phyloP scores from a whole-genome alignment of 1,140 invertebrate genomes.

The Anoplolepis gracilipes region DNA sequence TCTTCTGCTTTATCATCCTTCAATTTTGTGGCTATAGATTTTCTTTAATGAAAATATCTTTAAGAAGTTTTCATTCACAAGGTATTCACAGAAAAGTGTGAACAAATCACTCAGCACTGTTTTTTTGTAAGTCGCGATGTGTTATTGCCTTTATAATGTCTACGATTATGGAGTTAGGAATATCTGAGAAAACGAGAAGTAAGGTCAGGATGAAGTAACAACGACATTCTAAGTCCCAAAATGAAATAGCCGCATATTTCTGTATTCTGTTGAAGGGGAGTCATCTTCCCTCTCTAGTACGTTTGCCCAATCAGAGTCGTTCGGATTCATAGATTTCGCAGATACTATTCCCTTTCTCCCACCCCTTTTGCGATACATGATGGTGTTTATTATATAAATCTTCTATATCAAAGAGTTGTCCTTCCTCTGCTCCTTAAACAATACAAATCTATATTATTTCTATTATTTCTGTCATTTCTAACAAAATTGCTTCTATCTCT shows the following conservation, averaged over 20 bases:
- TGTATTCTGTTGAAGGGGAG: conserved; percentile 62
- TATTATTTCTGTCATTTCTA: too few relatives aligned
- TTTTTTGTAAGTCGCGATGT: not conserved
- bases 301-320: conserved; percentile 37
- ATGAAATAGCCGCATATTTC: conserved; percentile 60
- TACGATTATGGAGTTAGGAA: not conserved
- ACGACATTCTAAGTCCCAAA: conserved; percentile 53
- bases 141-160: not conserved
- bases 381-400: too few relatives aligned
- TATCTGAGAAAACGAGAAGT: not conserved
- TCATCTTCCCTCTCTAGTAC: conserved; percentile 64
- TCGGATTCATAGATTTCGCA: conserved; percentile 39
- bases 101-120: not conserved
- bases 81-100: not conserved
- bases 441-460: too few relatives aligned
- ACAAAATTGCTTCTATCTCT: too few relatives aligned
- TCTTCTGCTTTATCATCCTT: not conserved
- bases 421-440: too few relatives aligned
- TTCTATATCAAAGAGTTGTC: too few relatives aligned
- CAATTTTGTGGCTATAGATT: not conserved
- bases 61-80: not conserved
- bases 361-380: not conserved
- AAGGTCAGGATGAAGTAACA: conserved; percentile 65
- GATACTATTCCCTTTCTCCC: conserved; percentile 19
- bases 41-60: not conserved